phyloP scores from a whole-genome alignment of 2,113 vertebrate genomes.

The Parus major region DNA sequence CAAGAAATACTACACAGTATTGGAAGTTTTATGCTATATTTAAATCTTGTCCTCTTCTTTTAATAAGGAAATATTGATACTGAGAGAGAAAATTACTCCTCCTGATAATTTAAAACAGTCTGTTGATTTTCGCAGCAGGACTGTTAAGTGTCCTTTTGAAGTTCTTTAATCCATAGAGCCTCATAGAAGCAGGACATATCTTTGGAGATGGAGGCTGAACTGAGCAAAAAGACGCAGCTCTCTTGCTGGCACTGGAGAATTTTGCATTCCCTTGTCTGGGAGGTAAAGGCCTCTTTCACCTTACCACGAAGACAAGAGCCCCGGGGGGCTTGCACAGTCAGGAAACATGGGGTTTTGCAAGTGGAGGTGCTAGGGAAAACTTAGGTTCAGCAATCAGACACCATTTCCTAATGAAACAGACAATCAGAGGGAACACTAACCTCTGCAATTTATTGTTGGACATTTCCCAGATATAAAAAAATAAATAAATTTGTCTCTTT shows the following conservation, averaged over 20 bases:
- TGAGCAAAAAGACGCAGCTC: neutral
- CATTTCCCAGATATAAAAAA: neutral
- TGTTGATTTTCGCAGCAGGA: neutral
- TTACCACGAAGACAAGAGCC: neutral
- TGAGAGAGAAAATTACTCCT: conserved; percentile 22
- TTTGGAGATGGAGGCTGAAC: neutral
- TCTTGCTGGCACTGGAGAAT: neutral
- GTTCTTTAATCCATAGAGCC: neutral
- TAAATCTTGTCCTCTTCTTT: conserved; percentile 38
- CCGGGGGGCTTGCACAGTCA: neutral
- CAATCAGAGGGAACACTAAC: neutral
- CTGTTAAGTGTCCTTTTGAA: neutral
- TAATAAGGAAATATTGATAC: conserved; percentile 39
- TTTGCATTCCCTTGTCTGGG: neutral
- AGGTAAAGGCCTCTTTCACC: neutral
- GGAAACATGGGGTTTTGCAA: neutral
- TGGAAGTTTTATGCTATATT: conserved; percentile 52
- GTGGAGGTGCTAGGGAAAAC: neutral
- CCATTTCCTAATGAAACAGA: neutral
- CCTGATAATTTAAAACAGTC: conserved; percentile 25
- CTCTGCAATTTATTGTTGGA: neutral
- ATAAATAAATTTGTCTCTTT: neutral
- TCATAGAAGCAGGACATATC: neutral
- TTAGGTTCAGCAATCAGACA: neutral
- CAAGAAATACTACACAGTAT: conserved; percentile 45